phyloP scores from a whole-genome alignment of 2,888 invertebrate genomes.

The Malthinus flaveolus region DNA sequence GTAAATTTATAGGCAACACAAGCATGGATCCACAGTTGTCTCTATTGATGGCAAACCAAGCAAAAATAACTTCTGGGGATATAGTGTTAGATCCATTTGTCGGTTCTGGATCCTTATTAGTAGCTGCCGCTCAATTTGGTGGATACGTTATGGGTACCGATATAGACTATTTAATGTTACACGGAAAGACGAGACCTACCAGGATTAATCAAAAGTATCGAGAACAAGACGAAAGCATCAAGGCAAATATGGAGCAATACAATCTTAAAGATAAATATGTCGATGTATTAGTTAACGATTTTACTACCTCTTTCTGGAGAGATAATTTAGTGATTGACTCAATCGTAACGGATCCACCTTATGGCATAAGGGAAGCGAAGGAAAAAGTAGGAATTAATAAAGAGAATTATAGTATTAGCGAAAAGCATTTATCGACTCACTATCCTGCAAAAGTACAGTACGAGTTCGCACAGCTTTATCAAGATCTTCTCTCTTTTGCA shows the following conservation, averaged over 20 bases:
- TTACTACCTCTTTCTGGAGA: constrained; percentile 81
- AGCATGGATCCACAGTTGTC: constrained; percentile 97
- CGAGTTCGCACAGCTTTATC: constrained; percentile 77
- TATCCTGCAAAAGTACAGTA: constrained; percentile 87
- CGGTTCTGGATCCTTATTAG: constrained; percentile 78
- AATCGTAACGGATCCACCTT: constrained; percentile 97
- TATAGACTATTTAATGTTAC: constrained; percentile 93
- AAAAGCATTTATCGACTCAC: constrained; percentile 69
- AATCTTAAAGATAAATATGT: constrained; percentile 73
- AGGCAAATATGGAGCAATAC: constrained; percentile 88
- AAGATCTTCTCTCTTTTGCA: constrained; percentile 83
- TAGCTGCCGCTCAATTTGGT: constrained; percentile 89
- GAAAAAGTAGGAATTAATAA: constrained; percentile 76
- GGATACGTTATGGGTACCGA: constrained; percentile 86
- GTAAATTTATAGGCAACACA: constrained; percentile 97
- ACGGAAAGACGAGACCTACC: constrained; percentile 81
- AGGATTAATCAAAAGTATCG: constrained; percentile 76
- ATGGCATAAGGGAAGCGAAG: constrained; percentile 94
- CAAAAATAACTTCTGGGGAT: constrained; percentile 69
- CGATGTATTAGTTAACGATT: constrained; percentile 91
- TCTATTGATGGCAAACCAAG: constrained; percentile 95
- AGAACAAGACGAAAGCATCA: constrained; percentile 83
- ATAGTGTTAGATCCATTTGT: constrained; percentile 95
- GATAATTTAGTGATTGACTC: constrained; percentile 77
- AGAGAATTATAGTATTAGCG: constrained; percentile 64